Evolutionary conservation across 2,888 invertebrate genomes (phyloP), one percentile per base, ranked within the genome.

Genomic region (Thera obeliscata): DNA sequence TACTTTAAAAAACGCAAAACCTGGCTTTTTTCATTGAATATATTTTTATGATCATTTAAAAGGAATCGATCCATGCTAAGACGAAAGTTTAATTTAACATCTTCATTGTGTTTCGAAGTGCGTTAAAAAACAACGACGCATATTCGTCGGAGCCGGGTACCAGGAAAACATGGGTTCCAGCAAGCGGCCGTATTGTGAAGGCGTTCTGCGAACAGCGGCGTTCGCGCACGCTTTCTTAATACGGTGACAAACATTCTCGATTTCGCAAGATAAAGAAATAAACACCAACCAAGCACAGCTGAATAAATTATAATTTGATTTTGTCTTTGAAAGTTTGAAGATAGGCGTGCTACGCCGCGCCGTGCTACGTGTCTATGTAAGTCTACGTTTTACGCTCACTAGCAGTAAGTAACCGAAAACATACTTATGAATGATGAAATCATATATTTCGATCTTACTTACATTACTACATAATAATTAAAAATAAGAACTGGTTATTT

Each of bases 141-240:
- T 49, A 54, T 62, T 64, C 65, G 69, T 64, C 60, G 48, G 62
- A 56, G 56, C 56, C 7, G 56, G 48, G 73, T 81, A 81, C 81
- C 77, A 77, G 80, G 82, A 81, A 81, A 75, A 74, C 76, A 61
- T 67, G 70, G 56, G 46, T 69, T 71, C 72, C 70, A 71, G 67
- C 65, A 60, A 70, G 71, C 57, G 69, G 59, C 66, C 54, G 71
- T 70, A 78, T 81, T 80, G 81, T 80, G 75, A 66, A 66, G 56
- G 55, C 60, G 67, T 81, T 81, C 81, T 50, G 63, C 82, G 81
- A 81, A 81, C 67, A 55, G 56, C 71, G 60, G 56, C 71, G 60
- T 70, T 43, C 55, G 74, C 75, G 71, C 77, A 73, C 75, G 78
- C 78, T 81, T 82, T 82, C 80, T 79, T 67, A 73, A 69, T 54